Conservation (phyloP, 2,797 vertebrate species). For the Ptychobarbus kaznakovi region DNA sequence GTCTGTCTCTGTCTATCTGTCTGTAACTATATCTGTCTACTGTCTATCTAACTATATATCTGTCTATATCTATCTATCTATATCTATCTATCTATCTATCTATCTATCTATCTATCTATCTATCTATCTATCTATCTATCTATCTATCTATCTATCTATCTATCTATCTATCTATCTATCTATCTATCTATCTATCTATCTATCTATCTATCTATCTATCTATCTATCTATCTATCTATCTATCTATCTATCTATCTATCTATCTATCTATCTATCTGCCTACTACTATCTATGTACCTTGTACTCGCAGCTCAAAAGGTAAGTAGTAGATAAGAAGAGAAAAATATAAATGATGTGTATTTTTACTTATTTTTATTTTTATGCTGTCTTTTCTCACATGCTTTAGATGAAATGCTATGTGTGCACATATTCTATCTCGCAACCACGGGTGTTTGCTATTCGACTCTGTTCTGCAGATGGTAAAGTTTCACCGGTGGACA, state of each 20-base stretch:
- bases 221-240: background rate
- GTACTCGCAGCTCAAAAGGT: background rate
- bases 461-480: constrained; percentile 14
- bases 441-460: background rate
- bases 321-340: too few species aligned
- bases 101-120: background rate
- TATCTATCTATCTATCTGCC: background rate
- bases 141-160: background rate
- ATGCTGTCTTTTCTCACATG: background rate
- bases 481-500: constrained; percentile 29
- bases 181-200: background rate
- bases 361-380: background rate
- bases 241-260: background rate
- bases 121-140: background rate
- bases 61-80: too few species aligned
- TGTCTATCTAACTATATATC: too few species aligned
- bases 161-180: background rate
- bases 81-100: too few species aligned
- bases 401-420: background rate
- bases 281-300: background rate
- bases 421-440: background rate
- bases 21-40: too few species aligned
- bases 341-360: background rate
- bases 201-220: background rate
- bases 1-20: too few species aligned